Percentiles rank a stretch among this genome's conserved stretches.
phyloP scores from a whole-genome alignment of 2,888 invertebrate genomes.

The Norana najaformis region DNA sequence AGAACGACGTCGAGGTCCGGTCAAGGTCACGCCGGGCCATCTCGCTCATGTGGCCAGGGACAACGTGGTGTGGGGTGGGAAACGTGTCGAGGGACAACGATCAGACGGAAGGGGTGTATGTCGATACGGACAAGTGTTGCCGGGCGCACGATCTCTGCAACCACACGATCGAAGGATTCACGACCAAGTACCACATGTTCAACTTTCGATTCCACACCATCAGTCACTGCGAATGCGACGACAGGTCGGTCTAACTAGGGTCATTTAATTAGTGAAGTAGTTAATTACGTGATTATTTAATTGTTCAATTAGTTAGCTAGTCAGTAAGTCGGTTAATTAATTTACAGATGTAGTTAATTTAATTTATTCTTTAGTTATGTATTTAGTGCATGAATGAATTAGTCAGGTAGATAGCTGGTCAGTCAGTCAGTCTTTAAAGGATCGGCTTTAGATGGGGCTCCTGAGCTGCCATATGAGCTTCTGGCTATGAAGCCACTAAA shows the following conservation, averaged over 20 bases:
- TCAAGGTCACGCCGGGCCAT: constrained; percentile 15
- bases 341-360: too few relatives aligned
- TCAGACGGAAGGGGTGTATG: constrained; percentile 72
- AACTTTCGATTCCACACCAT: constrained; percentile 87
- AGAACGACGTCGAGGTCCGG: background rate
- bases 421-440: background rate
- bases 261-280: background rate
- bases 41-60: constrained; percentile 81
- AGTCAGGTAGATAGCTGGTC: background rate
- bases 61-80: constrained; percentile 91
- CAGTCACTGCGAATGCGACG: constrained; percentile 89
- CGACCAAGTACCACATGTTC: constrained; percentile 81
- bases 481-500: too few relatives aligned
- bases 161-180: constrained; percentile 80
- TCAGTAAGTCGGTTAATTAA: background rate
- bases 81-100: constrained; percentile 79
- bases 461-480: too few relatives aligned
- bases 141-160: constrained; percentile 86
- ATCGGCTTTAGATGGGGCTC: too few relatives aligned
- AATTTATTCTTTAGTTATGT: background rate
- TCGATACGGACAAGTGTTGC: constrained; percentile 83
- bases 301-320: background rate
- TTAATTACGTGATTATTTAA: background rate
- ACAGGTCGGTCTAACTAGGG: constrained; percentile 70
- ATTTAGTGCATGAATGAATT: too few relatives aligned